phyloP scores from a whole-genome alignment of 2,797 vertebrate species.

The Petrocephalus schoutedeni region DNA sequence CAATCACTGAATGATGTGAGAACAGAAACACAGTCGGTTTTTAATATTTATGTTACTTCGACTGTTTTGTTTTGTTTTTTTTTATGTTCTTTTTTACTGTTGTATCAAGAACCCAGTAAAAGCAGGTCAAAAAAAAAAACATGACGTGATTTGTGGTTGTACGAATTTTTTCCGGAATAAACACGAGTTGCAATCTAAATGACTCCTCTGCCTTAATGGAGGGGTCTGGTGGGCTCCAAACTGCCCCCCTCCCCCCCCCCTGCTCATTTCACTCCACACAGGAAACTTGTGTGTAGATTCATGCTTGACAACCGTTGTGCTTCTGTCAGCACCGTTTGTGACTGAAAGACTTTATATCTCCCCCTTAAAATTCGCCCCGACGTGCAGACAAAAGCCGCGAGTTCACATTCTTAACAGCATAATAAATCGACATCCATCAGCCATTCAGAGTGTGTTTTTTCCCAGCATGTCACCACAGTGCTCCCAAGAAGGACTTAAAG shows the following conservation, averaged over 20 bases:
- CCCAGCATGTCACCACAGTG: not conserved
- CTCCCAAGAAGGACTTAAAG: not conserved
- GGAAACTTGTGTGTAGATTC: not conserved
- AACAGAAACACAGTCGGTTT: conserved; percentile 39
- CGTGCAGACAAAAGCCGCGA: not conserved
- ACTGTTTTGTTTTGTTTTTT: conserved; percentile 47
- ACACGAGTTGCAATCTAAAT: conserved; percentile 60
- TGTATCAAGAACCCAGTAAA: conserved; percentile 57
- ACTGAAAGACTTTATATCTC: not conserved
- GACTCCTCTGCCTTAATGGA: conserved; percentile 14
- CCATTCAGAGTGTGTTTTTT: not conserved
- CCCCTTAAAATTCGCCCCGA: not conserved
- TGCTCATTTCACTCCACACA: not conserved
- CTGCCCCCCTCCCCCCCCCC: not conserved
- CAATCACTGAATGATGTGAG: not conserved
- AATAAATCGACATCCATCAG: not conserved
- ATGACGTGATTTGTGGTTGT: conserved; percentile 55
- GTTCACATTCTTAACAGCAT: not conserved
- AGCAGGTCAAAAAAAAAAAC: conserved; percentile 53
- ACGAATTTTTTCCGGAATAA: conserved; percentile 68
- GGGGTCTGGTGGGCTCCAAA: not conserved
- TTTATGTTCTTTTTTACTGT: conserved; percentile 60
- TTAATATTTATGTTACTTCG: conserved; percentile 66
- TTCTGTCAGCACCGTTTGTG: not conserved
- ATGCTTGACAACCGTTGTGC: not conserved